Percentiles rank a stretch among this genome's conserved stretches.
These are phyloP conservation scores for Lamellibrachia columna DNA, from an alignment of 2,888 invertebrate genomes.

Conservation along the genomic window DNA sequence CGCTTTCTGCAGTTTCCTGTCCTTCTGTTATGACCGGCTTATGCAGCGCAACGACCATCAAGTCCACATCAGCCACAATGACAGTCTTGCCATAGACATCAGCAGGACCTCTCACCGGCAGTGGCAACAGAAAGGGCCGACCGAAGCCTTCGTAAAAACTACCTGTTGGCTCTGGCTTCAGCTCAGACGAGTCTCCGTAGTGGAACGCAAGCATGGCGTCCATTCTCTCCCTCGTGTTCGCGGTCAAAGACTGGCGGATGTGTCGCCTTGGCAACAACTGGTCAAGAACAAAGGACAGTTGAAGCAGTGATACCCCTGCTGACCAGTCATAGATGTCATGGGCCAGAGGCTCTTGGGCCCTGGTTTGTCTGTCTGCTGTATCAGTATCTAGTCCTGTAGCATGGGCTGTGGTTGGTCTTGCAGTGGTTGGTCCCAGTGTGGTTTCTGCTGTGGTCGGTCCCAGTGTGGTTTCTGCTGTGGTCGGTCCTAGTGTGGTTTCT, in stretches of 20 bases:
- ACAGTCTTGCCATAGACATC: background rate
- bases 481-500: background rate
- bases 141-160: background rate
- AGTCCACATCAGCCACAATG: background rate
- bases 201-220: background rate
- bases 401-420: background rate
- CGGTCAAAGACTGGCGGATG: background rate
- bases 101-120: background rate
- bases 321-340: background rate
- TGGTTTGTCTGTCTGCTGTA: too few species aligned
- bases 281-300: background rate
- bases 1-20: background rate
- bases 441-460: background rate
- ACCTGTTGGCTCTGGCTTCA: background rate
- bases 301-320: background rate
- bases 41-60: background rate
- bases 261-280: background rate
- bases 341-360: background rate
- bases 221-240: background rate
- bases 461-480: background rate
- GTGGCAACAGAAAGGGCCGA: background rate
- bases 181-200: background rate
- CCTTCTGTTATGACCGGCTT: background rate
- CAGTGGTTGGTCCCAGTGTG: background rate
- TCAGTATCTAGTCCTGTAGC: too few species aligned